Base-by-base conservation (phyloP, 2,888 invertebrate genomes). In the Adelognathus sp. region DNA sequence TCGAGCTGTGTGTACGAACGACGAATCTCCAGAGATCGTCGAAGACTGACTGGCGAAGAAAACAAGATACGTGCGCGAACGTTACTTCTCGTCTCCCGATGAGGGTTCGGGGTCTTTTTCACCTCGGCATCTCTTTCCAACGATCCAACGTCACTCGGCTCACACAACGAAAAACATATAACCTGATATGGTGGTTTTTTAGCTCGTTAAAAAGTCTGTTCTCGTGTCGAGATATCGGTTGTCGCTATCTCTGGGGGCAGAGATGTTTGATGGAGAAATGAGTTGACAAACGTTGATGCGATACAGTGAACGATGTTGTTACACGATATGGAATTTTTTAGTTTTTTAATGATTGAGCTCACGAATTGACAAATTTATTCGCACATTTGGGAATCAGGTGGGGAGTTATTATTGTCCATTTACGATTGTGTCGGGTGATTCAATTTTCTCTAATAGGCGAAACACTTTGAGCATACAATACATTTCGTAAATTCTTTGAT, bases 21-120 rank as follows among this genome's bases (percentile, higher is more conserved):
- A 64, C 63, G 41, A 64, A 52, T 27, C 56, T 56, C 69, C 56
- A 31, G 64, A 58, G 63, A 78, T 73, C 64, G 21, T 70, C n/a
- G 54, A 29, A 69, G 11, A 44, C 61, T 69, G 69, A 69, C 41
- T 36, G 52, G 24, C 31, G 29, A 64, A 78, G 73, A 73, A 44
- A 63, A n/a, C n/a, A 24, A 18, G 56, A 67, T 27, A 44, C 41
- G 11, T n/a, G 11, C 9, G 36, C 46, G 39, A 66, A 33, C 41
- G 56, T 36, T 64, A 71, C 44, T 54, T 63, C 66, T 33, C 24
- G 27, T 61, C 41, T 71, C 39, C 44, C 16, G 64, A 56, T 66
- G 46, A 36, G 58, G 46, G 50, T 60, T 21, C 56, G 44, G 21
- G 16, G 33, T 14, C 64, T 50, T 56, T 36, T 70, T 60, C 46